Evolutionary conservation across 2,888 invertebrate genomes (phyloP).

Genomic region (Acanthoscelides obtectus): DNA sequence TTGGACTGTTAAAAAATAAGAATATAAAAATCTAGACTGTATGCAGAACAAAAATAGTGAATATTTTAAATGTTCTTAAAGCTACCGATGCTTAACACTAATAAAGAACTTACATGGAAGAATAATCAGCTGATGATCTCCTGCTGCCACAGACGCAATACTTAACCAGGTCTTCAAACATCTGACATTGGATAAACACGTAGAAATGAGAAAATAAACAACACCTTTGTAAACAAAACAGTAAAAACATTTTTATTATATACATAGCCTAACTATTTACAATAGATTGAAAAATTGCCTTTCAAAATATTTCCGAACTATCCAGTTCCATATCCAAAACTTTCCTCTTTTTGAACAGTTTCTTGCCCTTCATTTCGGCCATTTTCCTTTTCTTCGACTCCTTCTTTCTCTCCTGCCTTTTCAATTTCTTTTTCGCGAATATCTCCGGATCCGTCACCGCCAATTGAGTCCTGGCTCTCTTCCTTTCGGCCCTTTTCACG

Average conservation of each 20-base stretch:
- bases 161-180: no score
- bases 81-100: no score
- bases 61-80: no score
- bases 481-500: constrained; percentile 69
- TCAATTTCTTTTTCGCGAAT: constrained; percentile 78
- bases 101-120: no score
- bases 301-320: background rate
- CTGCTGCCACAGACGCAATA: no score
- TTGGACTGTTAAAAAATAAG: no score
- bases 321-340: constrained; percentile 14
- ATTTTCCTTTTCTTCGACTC: constrained; percentile 72
- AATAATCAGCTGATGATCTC: no score
- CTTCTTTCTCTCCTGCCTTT: constrained; percentile 75
- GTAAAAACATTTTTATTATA: background rate
- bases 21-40: no score
- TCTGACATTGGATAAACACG: no score
- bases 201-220: background rate
- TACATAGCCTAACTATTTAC: background rate
- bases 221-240: background rate
- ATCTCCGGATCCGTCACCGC: constrained; percentile 79
- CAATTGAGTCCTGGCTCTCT: constrained; percentile 62
- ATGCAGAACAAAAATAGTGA: no score
- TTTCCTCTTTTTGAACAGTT: constrained; percentile 38
- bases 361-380: constrained; percentile 51
- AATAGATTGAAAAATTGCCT: background rate